These are phyloP conservation scores for Hozukius guyotensis DNA, from an alignment of 2,797 vertebrate species.

Conservation along the genomic window DNA sequence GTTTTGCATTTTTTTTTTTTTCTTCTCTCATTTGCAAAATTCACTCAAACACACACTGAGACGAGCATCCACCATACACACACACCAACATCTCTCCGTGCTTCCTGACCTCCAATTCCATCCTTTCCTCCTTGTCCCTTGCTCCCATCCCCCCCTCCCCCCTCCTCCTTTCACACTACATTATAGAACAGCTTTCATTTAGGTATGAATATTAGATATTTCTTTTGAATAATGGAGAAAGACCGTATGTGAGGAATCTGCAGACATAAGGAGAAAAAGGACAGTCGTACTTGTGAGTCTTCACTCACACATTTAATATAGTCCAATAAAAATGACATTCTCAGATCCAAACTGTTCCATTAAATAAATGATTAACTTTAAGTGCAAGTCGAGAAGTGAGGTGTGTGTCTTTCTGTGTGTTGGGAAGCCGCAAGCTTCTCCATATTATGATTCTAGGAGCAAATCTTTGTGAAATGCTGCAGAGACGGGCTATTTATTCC, in stretches of 20 bases:
- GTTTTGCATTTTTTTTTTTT: neutral
- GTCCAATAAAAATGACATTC: constrained; percentile 76
- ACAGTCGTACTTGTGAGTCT: constrained; percentile 44
- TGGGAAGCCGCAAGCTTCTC: constrained; percentile 4
- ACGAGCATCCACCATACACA: neutral
- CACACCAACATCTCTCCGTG: neutral
- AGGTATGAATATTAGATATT: constrained; percentile 83
- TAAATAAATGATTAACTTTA: constrained; percentile 77
- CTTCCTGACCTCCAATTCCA: constrained; percentile 29
- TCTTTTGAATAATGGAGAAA: constrained; percentile 77
- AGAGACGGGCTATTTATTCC: neutral
- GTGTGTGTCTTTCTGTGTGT: constrained; percentile 16
- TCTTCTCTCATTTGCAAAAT: constrained; percentile 3
- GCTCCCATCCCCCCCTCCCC: constrained; percentile 31
- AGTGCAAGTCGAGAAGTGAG: constrained; percentile 57
- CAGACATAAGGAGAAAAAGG: constrained; percentile 65
- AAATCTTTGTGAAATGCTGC: constrained; percentile 4
- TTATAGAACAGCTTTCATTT: constrained; percentile 82
- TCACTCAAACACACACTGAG: constrained; percentile 2
- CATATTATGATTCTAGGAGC: neutral
- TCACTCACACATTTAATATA: constrained; percentile 69
- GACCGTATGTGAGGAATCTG: constrained; percentile 71
- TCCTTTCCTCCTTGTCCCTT: constrained; percentile 49
- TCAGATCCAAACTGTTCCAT: constrained; percentile 66
- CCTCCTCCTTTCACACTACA: constrained; percentile 69